Evolutionary conservation across 2,888 invertebrate genomes (phyloP).

Genomic region (Drosophila cracens): DNA sequence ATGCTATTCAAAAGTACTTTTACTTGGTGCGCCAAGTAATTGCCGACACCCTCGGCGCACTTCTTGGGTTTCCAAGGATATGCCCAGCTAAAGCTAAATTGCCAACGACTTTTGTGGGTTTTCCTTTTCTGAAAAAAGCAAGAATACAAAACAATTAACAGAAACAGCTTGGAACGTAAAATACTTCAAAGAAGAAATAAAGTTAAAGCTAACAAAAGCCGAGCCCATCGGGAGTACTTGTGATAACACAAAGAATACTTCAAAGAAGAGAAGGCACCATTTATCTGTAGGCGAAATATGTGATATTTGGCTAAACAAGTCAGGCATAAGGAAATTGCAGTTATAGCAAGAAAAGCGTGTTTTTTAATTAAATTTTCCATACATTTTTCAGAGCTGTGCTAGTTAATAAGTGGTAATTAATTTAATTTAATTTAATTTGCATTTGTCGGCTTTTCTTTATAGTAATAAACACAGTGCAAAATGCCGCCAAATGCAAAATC

Average conservation of each 20-base stretch:
- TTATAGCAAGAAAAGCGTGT: too few relatives aligned
- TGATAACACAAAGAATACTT: background rate
- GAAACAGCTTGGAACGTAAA: background rate
- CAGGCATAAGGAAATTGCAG: too few relatives aligned
- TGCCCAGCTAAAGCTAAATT: conserved; percentile 34
- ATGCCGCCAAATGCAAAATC: conserved; percentile 83
- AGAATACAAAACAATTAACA: background rate
- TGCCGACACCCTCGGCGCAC: conserved; percentile 56
- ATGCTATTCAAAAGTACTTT: conserved; percentile 54
- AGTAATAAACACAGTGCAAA: conserved; percentile 69
- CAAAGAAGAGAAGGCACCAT: background rate
- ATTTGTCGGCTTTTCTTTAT: conserved; percentile 5
- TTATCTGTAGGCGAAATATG: background rate
- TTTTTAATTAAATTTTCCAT: background rate
- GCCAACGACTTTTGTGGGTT: conserved; percentile 63
- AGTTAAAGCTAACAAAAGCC: background rate
- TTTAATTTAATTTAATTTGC: background rate
- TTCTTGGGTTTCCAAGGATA: conserved; percentile 73
- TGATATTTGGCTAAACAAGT: background rate
- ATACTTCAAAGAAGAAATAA: background rate
- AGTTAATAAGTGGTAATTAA: background rate
- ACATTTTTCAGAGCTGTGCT: background rate
- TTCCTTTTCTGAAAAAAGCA: conserved; percentile 40
- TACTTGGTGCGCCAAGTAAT: conserved; percentile 46
- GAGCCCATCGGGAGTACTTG: background rate